phyloP scores from a whole-genome alignment of 2,888 invertebrate genomes.

The Allygus modestus region DNA sequence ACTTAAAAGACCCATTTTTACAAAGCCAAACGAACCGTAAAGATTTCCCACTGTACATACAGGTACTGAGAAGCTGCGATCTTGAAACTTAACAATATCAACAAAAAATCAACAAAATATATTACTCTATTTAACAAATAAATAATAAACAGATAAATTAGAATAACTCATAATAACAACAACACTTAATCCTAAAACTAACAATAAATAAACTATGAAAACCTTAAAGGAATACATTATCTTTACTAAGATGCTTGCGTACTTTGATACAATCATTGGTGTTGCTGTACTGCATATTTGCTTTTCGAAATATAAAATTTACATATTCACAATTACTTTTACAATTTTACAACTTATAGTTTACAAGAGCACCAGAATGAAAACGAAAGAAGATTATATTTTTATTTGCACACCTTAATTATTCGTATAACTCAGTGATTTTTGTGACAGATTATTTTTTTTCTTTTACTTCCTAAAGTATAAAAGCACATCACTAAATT shows the following conservation, averaged over 20 bases:
- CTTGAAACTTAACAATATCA: slow-evolving; percentile 54
- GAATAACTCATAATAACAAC: slow-evolving; percentile 25
- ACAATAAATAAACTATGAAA: slow-evolving; percentile 44
- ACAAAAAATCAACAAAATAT: slow-evolving; percentile 58
- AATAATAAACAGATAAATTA: slow-evolving; percentile 46
- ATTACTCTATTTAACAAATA: slow-evolving; percentile 54
- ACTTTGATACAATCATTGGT: slow-evolving; percentile 59
- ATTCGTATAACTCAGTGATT: neutral
- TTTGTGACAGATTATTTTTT: neutral
- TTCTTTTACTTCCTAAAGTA: too few relatives aligned
- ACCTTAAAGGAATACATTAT: neutral
- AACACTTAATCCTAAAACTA: slow-evolving; percentile 41
- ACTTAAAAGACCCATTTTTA: neutral
- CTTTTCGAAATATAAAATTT: slow-evolving; percentile 39
- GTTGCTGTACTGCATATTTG: slow-evolving; percentile 57
- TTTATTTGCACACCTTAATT: neutral
- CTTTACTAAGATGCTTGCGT: slow-evolving; percentile 43
- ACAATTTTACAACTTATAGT: slow-evolving; percentile 45
- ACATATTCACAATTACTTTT: slow-evolving; percentile 56
- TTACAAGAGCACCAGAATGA: slow-evolving; percentile 36
- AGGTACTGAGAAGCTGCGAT: slow-evolving; percentile 52
- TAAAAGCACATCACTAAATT: too few relatives aligned
- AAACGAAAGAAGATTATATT: slow-evolving; percentile 24
- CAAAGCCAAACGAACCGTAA: slow-evolving; percentile 9
- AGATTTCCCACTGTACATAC: slow-evolving; percentile 45